Evolutionary conservation across 2,797 vertebrate genomes (phyloP), one percentile per base, ranked within the genome.

Genomic region (Tolypeutes matacus): DNA sequence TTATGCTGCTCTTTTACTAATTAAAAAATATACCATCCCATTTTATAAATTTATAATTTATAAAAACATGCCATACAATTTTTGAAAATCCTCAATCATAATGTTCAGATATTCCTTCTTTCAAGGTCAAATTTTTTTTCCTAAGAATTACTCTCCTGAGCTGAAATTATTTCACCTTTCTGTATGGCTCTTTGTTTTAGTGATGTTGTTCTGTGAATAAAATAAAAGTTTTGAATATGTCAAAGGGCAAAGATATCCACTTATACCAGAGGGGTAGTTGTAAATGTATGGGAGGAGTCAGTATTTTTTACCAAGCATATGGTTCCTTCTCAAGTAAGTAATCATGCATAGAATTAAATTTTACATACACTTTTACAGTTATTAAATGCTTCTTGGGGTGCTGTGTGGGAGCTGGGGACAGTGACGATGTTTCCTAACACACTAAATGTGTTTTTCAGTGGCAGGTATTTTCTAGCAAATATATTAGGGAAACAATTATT

Each of bases 321-420:
- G 34, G 7, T 31, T 58, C n/a, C n/a, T 3, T n/a, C 21, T 42
- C 18, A 29, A n/a, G 39, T 18, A 72, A 60, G 29, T 51, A 31
- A 31, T 29, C 11, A 4, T 34, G 49, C 27, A 5, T 5, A 72
- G 18, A 76, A 92, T 42, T 58, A 39, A 49, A 81, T 64, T 56
- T 10, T 7, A 29, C 34, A 20, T 62, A 27, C 7, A 20, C 29
- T 34, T 72, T 80, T 67, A 51, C 18, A 5, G 6, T 39, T 51
- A 14, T 73, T 1, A n/a, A 56, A 15, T 56, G 34, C 5, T 13
- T 53, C 42, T 18, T n/a, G 23, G 18, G 14, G 3, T n/a, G 31
- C 11, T 18, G 2, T 21, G 6, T 1, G 7, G 7, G 29, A 67
- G 8, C 1, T 23, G 5, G 31, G 7, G 13, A 34, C 1, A 39